These are phyloP conservation scores for Drosophila nr. medialis DNA, from an alignment of 2,888 invertebrate genomes.

Conservation along the genomic window DNA sequence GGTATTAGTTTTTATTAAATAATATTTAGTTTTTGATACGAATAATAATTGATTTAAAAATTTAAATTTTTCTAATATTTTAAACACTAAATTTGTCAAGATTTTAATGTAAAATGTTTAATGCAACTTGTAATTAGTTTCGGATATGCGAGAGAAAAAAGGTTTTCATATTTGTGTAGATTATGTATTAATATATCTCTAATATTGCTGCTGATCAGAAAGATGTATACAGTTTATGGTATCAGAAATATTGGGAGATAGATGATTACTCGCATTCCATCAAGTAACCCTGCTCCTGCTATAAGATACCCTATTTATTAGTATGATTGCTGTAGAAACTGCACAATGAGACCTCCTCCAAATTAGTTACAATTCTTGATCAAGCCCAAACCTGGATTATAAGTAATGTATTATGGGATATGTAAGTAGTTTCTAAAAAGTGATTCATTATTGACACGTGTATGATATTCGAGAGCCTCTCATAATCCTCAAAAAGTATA, in stretches of 20 bases:
- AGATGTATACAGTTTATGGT: neutral
- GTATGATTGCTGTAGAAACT: neutral
- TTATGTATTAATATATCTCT: neutral
- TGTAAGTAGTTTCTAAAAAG: neutral
- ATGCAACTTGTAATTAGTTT: fast-evolving
- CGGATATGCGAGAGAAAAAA: too few relatives aligned
- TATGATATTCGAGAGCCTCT: neutral
- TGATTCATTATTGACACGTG: neutral
- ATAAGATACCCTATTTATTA: neutral
- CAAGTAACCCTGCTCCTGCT: neutral
- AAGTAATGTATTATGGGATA: neutral
- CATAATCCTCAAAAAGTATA: neutral
- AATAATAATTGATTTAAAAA: neutral
- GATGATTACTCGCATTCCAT: neutral
- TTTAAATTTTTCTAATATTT: neutral
- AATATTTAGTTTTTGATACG: neutral
- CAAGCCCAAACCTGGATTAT: neutral
- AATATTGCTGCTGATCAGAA: neutral
- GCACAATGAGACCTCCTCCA: fast-evolving
- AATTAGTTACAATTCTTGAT: neutral
- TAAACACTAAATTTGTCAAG: neutral
- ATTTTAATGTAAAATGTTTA: neutral
- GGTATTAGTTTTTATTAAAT: too few relatives aligned
- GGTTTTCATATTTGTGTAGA: fast-evolving
- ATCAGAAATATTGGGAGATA: neutral